Evolutionary conservation across 2,113 vertebrate genomes (phyloP).

Genomic region (Balaeniceps rex): DNA sequence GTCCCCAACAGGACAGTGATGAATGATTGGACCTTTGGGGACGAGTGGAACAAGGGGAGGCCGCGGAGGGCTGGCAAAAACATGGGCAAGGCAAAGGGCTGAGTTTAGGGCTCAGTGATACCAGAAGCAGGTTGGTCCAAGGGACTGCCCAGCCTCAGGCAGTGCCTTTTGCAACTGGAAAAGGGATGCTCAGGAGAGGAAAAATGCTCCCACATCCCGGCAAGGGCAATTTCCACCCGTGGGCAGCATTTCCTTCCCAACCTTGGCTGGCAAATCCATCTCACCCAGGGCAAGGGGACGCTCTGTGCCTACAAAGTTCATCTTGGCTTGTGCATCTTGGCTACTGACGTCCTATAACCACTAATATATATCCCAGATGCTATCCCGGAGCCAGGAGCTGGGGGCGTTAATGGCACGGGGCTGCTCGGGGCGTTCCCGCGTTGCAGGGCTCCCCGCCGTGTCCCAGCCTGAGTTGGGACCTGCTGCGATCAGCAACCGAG

Average conservation of each 20-base stretch:
- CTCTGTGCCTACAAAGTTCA: neutral
- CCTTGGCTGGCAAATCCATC: rapidly evolving
- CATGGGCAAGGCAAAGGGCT: neutral
- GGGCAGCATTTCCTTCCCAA: rapidly evolving
- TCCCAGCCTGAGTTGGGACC: neutral
- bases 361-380: neutral
- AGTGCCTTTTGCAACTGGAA: neutral
- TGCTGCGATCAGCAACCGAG: neutral
- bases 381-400: neutral
- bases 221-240: neutral
- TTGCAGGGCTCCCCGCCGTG: rapidly evolving
- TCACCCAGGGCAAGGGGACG: rapidly evolving
- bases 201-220: neutral
- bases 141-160: neutral
- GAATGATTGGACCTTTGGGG: neutral
- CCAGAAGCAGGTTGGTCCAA: neutral
- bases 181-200: neutral
- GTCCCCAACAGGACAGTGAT: neutral
- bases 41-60: neutral
- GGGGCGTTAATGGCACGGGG: neutral
- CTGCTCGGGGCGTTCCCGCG: neutral
- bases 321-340: neutral
- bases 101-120: neutral
- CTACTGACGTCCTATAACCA: rapidly evolving
- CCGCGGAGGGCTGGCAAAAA: neutral